Evolutionary conservation across 1,140 invertebrate genomes (phyloP).

Genomic region (Hyles euphorbiae): DNA sequence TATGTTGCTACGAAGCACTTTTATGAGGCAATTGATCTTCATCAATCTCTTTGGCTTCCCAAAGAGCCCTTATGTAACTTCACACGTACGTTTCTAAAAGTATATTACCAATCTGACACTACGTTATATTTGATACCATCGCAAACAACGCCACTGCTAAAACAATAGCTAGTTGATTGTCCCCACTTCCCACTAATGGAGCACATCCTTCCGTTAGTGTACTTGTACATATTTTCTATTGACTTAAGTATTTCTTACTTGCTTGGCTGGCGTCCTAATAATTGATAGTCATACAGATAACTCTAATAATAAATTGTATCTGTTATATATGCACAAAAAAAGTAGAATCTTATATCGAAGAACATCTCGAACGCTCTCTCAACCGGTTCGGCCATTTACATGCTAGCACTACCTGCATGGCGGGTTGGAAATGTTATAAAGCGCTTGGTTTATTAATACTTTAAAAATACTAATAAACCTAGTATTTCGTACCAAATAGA

Average conservation of each 20-base stretch:
- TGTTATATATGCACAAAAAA: not conserved
- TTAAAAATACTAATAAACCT: too few species aligned
- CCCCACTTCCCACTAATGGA: constrained; percentile 13
- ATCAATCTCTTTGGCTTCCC: too few species aligned
- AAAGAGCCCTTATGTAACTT: not conserved
- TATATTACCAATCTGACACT: constrained; percentile 46
- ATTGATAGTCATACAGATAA: not conserved
- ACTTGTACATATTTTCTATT: constrained; percentile 21
- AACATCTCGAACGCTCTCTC: not conserved
- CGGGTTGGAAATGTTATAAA: too few species aligned
- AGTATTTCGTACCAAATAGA: too few species aligned
- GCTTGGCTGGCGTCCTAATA: constrained; percentile 47
- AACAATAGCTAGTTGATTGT: constrained; percentile 32
- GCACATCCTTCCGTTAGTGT: constrained; percentile 54
- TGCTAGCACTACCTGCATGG: too few species aligned
- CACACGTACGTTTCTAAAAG: not conserved
- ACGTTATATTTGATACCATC: constrained; percentile 65
- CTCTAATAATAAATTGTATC: too few species aligned
- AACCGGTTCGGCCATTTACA: not conserved
- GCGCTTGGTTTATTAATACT: too few species aligned
- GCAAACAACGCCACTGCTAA: constrained; percentile 59
- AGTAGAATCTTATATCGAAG: not conserved
- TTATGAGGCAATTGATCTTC: not conserved
- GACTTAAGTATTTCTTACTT: constrained; percentile 54
- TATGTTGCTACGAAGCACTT: not conserved